phyloP scores from a whole-genome alignment of 2,888 invertebrate species.

The Anaspis maculata region DNA sequence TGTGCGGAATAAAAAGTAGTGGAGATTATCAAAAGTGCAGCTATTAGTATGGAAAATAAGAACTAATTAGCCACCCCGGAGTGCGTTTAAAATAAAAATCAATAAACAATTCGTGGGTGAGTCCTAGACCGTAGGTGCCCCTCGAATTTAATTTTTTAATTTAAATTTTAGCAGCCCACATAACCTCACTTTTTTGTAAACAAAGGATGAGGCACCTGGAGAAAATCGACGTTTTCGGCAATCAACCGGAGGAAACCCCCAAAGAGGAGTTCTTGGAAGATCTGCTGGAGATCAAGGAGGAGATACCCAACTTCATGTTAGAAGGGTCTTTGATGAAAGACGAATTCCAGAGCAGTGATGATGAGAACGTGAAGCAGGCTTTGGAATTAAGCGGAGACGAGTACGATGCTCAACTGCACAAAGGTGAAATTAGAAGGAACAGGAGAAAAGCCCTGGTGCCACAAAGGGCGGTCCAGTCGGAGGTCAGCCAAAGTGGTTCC shows the following conservation, averaged over 20 bases:
- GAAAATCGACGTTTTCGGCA: not conserved
- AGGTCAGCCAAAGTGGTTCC: constrained; percentile 24
- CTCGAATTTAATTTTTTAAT: no score
- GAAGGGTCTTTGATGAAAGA: constrained; percentile 18
- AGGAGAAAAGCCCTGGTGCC: constrained; percentile 33
- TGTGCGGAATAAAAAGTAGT: no score
- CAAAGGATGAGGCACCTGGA: constrained; percentile 10
- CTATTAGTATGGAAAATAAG: no score
- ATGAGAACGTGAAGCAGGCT: constrained; percentile 16
- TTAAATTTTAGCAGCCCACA: no score
- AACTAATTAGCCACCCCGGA: no score
- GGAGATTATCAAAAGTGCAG: no score
- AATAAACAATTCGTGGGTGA: no score
- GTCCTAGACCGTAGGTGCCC: no score
- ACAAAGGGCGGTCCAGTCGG: constrained; percentile 31
- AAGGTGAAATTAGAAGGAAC: constrained; percentile 24
- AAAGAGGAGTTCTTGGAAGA: not conserved
- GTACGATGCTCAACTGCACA: not conserved
- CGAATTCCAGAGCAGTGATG: constrained; percentile 23
- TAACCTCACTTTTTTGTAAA: constrained; percentile 8
- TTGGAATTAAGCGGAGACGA: constrained; percentile 21
- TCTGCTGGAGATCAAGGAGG: constrained; percentile 24
- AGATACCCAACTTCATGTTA: constrained; percentile 20
- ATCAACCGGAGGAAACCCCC: not conserved
- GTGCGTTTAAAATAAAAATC: no score